A percentile compares a stretch with the other conserved stretches of the same genome.
phyloP scores from a whole-genome alignment of 2,797 vertebrate genomes.

The Ptychobarbus kaznakovi region DNA sequence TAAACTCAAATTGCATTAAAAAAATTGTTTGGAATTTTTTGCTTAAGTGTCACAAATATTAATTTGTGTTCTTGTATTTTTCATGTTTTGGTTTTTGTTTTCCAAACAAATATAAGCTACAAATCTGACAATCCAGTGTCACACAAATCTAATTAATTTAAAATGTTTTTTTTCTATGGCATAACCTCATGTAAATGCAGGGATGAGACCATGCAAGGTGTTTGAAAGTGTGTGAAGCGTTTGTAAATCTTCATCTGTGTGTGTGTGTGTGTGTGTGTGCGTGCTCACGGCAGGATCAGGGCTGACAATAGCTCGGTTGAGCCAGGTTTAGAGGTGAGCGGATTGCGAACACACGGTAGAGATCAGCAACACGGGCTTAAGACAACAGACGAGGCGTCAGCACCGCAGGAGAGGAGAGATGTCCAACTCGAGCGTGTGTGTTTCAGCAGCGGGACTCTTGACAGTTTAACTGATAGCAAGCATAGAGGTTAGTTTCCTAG shows the following conservation, averaged over 20 bases:
- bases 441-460: constrained; percentile 45
- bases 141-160: constrained; percentile 7
- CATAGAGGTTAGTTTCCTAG: constrained; percentile 44
- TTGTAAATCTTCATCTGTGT: constrained; percentile 26
- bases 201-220: constrained; percentile 9
- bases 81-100: constrained; percentile 25
- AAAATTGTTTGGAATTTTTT: not conserved
- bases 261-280: constrained; percentile 43
- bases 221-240: not conserved
- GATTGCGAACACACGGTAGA: constrained; percentile 66
- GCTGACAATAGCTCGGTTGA: constrained; percentile 76
- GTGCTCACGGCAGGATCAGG: constrained; percentile 56
- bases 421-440: constrained; percentile 57
- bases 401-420: constrained; percentile 62
- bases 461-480: constrained; percentile 47
- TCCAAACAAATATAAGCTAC: constrained; percentile 23
- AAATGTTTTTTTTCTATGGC: not conserved
- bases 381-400: constrained; percentile 58
- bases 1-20: not conserved
- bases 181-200: constrained; percentile 2
- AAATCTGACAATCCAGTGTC: not conserved
- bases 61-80: not conserved
- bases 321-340: constrained; percentile 73
- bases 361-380: constrained; percentile 57
- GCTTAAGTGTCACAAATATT: not conserved